These are phyloP conservation scores for Hucho hucho DNA, from an alignment of 2,113 vertebrate species.

Conservation along the genomic window DNA sequence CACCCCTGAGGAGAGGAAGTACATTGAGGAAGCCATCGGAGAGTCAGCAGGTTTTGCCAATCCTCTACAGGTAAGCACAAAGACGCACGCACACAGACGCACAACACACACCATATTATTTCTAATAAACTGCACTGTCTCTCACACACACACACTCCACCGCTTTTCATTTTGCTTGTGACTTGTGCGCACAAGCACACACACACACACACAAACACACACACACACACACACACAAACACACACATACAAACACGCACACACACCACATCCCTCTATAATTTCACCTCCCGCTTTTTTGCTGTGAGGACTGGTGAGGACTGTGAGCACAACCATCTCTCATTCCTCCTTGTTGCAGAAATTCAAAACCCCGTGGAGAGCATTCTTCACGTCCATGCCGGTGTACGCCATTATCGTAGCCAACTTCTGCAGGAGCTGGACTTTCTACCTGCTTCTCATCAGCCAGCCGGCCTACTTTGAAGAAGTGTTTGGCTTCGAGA, in stretches of 20 bases:
- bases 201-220: neutral
- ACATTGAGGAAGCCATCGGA: constrained; percentile 98
- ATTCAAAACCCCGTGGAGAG: constrained; percentile 87
- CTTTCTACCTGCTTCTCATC: constrained; percentile 91
- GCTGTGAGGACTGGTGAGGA: neutral
- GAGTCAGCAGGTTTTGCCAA: constrained; percentile 85
- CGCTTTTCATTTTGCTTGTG: neutral
- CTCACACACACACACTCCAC: neutral
- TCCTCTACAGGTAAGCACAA: constrained; percentile 67
- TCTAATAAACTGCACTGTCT: too few species aligned
- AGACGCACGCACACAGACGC: neutral
- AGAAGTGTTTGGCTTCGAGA: constrained; percentile 92
- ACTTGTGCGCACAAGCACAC: constrained; percentile 1
- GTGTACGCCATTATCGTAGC: constrained; percentile 94
- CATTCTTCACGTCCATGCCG: constrained; percentile 94
- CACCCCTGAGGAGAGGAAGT: constrained; percentile 92
- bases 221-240: neutral
- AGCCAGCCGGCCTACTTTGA: constrained; percentile 93
- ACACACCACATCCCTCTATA: neutral
- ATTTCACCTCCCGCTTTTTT: neutral
- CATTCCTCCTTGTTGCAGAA: constrained; percentile 74
- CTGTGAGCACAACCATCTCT: constrained; percentile 19
- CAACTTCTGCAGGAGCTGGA: constrained; percentile 94
- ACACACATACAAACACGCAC: neutral
- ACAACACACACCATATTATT: neutral